Evolutionary conservation across 2,113 vertebrate genomes (phyloP), one percentile per base, ranked within the genome.

Genomic region (Pedionomus torquatus): DNA sequence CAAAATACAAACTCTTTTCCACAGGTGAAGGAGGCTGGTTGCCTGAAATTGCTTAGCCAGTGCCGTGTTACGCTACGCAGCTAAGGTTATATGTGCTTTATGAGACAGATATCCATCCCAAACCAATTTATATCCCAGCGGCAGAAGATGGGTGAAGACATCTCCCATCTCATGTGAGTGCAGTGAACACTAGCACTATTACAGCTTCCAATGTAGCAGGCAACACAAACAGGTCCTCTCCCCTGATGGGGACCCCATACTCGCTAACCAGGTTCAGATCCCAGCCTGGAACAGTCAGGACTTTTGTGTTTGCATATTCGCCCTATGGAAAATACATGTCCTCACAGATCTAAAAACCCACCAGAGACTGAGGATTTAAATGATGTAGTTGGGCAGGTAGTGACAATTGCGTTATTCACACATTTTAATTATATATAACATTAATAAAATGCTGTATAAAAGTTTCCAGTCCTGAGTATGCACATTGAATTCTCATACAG

Each of bases 181-280:
- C 30, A 41, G 48, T n/a, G 80, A 37, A 44, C 43, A 23, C 20
- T 15, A 37, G 19, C 18, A n/a, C 61, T 41, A 4, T 30, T 41
- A 13, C 4, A 69, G 37, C 25, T 91, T 57, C 41, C 30, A 16
- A 25, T 37, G n/a, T 46, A 25, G 43, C 2, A 46, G 21, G 31
- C 25, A 33, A 28, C 11, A 43, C 7, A n/a, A 43, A 28, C 28
- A 57, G 5, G 44, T 26, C 12, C 31, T 16, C 70, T 26, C 12
- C 31, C 18, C 70, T 0, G 0, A 58, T 17, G 58, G 52, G 28
- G 16, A 54, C 52, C 52, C 28, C 52, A 54, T 10, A 54, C 28
- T 17, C n/a, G 39, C 20, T 60, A 54, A 35, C 12, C 0, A 0
- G 9, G 21, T 35, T 33, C 4, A 43, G 35, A 66, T 11, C 10